Base-by-base conservation (phyloP, 2,888 invertebrate genomes). In the Sylvicola cinctus region DNA sequence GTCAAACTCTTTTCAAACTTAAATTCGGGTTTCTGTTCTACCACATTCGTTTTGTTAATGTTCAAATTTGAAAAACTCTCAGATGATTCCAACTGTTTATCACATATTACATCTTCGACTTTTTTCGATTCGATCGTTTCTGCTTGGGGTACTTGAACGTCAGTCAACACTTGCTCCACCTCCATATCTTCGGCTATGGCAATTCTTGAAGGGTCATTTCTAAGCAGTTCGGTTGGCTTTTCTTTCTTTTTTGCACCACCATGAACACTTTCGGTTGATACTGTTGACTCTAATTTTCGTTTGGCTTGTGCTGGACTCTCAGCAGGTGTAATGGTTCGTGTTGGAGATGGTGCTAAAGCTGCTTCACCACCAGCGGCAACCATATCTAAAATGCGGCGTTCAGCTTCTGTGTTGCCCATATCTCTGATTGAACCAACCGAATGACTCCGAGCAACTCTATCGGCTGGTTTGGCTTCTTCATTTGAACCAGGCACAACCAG, bases 361-460 rank as follows among this genome's bases (percentile, higher is more conserved):
- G 54, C 56, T 47, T 59, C 59, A 33, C 59, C 59, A 10, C 59
- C 58, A 42, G 58, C 58, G 43, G 72, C 67, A 40, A 77, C 69
- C 46, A 78, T 62, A 41, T 80, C 77, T 42, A 77, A 61, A 43
- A 80, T 77, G 45, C 76, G 66, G 47, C 73, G 68, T 46, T 77
- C 77, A n/a, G 58, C 58, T 25, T 75, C 76, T 4, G 70, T 69
- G 47, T 68, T 74, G 45, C 69, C 70, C 16, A 81, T 66, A 46
- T 81, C 80, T 52, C 79, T 74, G 40, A 74, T 58, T 38, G 70
- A 72, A 29, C 80, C 77, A 45, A 74, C 75, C 0, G 81, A 80
- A 41, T 77, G 71, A 29, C 68, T 68, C 39, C 63, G 62, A 1
- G 68, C 60, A 38, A 69, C 66, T 12, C 65, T 61, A 39, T 65